Conservation (phyloP, 2,888 invertebrate species). For the Tiliacea citrago region DNA sequence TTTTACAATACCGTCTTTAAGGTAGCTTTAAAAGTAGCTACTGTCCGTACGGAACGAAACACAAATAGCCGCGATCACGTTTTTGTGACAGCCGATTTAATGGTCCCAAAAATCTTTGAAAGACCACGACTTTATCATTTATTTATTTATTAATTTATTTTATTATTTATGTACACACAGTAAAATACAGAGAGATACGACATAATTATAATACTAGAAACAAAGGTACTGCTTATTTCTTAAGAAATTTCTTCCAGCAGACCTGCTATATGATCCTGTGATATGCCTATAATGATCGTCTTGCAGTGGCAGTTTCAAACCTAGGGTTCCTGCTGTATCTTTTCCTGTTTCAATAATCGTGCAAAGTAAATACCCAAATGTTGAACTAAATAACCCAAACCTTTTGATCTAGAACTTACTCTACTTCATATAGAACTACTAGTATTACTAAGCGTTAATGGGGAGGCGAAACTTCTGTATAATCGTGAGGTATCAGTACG, state of each 20-base stretch:
- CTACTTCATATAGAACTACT: slow-evolving; percentile 2
- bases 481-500: slow-evolving; percentile 62
- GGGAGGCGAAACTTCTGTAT: slow-evolving; percentile 53
- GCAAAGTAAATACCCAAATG: not conserved
- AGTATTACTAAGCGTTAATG: slow-evolving; percentile 38
- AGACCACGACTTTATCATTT: not conserved
- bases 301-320: not conserved
- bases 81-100: too few relatives aligned
- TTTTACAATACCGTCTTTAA: not conserved
- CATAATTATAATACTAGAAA: too few relatives aligned
- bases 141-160: too few relatives aligned
- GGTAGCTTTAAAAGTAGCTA: not conserved
- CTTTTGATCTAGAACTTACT: slow-evolving; percentile 21
- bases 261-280: too few relatives aligned
- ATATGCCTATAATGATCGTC: too few relatives aligned
- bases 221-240: too few relatives aligned
- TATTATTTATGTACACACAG: too few relatives aligned
- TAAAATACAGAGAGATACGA: too few relatives aligned
- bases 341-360: not conserved
- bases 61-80: not conserved
- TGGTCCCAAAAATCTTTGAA: not conserved
- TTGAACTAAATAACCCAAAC: slow-evolving; percentile 16
- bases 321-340: too few relatives aligned
- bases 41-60: not conserved
- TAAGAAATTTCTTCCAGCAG: too few relatives aligned